phyloP scores from a whole-genome alignment of 2,888 invertebrate genomes.

The Synanthedon formicaeformis region DNA sequence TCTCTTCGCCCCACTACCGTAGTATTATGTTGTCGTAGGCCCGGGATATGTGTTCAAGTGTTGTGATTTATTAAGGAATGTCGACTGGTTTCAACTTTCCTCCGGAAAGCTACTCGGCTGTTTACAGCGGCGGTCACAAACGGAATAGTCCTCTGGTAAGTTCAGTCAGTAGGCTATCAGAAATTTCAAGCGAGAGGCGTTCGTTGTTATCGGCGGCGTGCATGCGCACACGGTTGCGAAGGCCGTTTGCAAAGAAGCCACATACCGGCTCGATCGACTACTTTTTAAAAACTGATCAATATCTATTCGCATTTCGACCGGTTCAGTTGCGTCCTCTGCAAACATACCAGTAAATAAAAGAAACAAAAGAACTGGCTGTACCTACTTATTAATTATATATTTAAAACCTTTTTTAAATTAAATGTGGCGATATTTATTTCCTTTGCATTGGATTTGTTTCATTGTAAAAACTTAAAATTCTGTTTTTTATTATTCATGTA shows the following conservation, averaged over 20 bases:
- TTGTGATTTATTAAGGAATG: constrained; percentile 33
- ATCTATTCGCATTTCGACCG: constrained; percentile 12
- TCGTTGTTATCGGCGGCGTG: constrained; percentile 33
- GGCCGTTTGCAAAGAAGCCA: constrained; percentile 11
- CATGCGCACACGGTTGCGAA: constrained; percentile 48
- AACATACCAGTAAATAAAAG: too few relatives aligned
- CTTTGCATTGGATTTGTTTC: too few relatives aligned
- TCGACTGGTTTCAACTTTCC: constrained; percentile 52
- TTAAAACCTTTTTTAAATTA: too few relatives aligned
- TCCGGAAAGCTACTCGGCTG: constrained; percentile 56
- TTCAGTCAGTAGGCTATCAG: constrained; percentile 20
- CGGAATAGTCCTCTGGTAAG: constrained; percentile 44
- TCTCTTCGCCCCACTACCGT: not conserved
- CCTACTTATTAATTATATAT: too few relatives aligned
- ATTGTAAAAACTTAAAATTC: too few relatives aligned
- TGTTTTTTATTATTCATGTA: too few relatives aligned
- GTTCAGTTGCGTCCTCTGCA: not conserved
- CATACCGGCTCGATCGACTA: constrained; percentile 34
- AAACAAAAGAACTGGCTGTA: too few relatives aligned
- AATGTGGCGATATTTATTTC: too few relatives aligned
- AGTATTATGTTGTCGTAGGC: constrained; percentile 5
- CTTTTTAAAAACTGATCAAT: constrained; percentile 24
- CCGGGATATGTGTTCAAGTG: constrained; percentile 16
- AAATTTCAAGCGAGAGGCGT: constrained; percentile 17
- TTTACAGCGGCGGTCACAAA: constrained; percentile 39